These are phyloP conservation scores for Phoeniculus purpureus DNA, from an alignment of 2,797 vertebrate genomes.

Conservation along the genomic window DNA sequence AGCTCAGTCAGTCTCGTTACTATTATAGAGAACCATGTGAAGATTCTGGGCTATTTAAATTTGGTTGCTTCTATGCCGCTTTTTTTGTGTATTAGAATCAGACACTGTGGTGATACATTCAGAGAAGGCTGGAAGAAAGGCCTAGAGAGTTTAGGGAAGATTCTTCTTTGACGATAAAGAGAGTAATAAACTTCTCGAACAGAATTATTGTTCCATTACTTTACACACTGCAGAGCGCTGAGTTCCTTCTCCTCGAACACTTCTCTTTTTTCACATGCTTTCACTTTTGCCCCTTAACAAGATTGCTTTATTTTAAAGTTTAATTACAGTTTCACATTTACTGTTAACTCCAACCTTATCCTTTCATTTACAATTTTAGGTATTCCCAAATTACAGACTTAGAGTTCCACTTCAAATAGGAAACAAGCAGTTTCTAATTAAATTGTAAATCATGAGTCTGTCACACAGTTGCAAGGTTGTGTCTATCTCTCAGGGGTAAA, in stretches of 20 bases:
- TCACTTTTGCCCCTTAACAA: not conserved
- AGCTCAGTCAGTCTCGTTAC: not conserved
- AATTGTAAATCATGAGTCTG: not conserved
- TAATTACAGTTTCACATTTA: slow-evolving; percentile 9
- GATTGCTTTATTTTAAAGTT: not conserved
- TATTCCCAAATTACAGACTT: not conserved
- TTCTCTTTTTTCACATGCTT: not conserved
- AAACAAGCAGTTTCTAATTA: not conserved
- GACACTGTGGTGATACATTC: not conserved
- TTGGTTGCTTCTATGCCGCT: not conserved
- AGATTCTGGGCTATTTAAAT: not conserved
- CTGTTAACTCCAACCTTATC: not conserved
- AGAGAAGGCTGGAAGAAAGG: not conserved
- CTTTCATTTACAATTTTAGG: not conserved
- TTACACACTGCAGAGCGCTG: not conserved
- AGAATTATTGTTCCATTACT: not conserved
- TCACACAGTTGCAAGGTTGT: not conserved
- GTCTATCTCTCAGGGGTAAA: not conserved
- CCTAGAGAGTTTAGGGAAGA: not conserved
- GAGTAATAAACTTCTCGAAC: not conserved
- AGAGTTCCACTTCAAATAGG: not conserved
- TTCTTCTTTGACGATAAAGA: not conserved
- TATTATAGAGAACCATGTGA: not conserved
- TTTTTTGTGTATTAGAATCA: not conserved
- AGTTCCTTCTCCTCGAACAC: not conserved